Evolutionary conservation across 2,113 vertebrate species (phyloP), one percentile per base, ranked within the genome.

Genomic region (Oceanites oceanicus): DNA sequence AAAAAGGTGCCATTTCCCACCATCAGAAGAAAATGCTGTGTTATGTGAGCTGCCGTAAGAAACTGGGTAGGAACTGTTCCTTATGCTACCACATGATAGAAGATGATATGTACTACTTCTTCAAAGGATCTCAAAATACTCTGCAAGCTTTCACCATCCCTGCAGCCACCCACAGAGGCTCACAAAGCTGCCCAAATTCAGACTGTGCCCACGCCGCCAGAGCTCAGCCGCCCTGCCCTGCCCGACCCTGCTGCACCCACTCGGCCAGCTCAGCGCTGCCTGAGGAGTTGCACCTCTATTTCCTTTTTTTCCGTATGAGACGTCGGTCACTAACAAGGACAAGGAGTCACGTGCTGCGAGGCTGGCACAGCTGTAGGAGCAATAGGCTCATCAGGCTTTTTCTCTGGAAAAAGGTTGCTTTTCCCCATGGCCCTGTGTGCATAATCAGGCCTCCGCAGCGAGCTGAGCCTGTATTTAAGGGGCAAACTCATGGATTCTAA

Each of bases 171-270:
- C 49, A 56, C 63, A 56, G 75, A 88, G 62, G 82, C 59, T 90
- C 5, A 44, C 20, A 47, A 34, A 87, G 66, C 71, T 91, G 70
- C 77, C 88, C 71, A 32, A 53, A 50, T 49, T 53, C 58, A 45
- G 77, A 13, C 74, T 58, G 58, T 90, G 86, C 55, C 72, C 7
- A 5, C 20, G 76, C 83, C 12, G 8, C 12, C 50, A 26, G 79
- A 61, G 49, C 52, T 72, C 49, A 16, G 65, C 52, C 7, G 3
- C 18, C 36, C 50, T 18, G 23, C 66, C 74, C 65, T 78, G 56
- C 27, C 21, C 2, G 1, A 5, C 56, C 50, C 63, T 36, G 42
- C 29, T 49, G 32, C 0, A 0, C 19, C 21, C 30, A 2, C 45
- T 49, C 1, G 0, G 21, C 30, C 72, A 36, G 56, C 53, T 77